These are phyloP conservation scores for Berghia stephanieae DNA, from an alignment of 1,140 invertebrate species.

Conservation along the genomic window DNA sequence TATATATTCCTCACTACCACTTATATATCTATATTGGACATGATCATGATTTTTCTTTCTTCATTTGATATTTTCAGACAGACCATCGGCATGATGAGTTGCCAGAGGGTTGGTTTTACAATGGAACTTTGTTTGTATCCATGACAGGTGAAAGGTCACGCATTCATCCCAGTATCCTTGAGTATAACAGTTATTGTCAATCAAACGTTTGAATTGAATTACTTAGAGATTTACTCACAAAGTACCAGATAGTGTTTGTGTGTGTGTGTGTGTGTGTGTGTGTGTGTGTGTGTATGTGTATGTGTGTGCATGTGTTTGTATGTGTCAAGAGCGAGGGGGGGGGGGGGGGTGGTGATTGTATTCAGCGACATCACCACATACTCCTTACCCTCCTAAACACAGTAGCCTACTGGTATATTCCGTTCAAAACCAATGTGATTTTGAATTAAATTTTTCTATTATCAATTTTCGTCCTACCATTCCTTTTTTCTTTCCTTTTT, in stretches of 20 bases:
- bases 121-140: constrained; percentile 55
- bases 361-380: too few species aligned
- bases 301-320: background rate
- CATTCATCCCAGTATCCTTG: constrained; percentile 54
- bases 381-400: too few species aligned
- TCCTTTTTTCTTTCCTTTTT: background rate
- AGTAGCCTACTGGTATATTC: too few species aligned
- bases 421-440: too few species aligned
- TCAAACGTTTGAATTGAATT: too few species aligned
- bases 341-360: too few species aligned
- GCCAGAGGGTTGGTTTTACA: constrained; percentile 60
- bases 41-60: too few species aligned
- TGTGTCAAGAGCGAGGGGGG: too few species aligned
- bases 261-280: constrained; percentile 1
- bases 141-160: constrained; percentile 48
- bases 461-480: background rate
- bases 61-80: constrained; percentile 4
- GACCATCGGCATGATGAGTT: constrained; percentile 47
- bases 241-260: background rate
- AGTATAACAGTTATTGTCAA: too few species aligned
- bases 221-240: too few species aligned
- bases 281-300: background rate
- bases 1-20: too few species aligned
- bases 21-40: too few species aligned
- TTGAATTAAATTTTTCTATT: background rate